phyloP scores from a whole-genome alignment of 1,140 invertebrate genomes.

The Phymorhynchus buccinoides region DNA sequence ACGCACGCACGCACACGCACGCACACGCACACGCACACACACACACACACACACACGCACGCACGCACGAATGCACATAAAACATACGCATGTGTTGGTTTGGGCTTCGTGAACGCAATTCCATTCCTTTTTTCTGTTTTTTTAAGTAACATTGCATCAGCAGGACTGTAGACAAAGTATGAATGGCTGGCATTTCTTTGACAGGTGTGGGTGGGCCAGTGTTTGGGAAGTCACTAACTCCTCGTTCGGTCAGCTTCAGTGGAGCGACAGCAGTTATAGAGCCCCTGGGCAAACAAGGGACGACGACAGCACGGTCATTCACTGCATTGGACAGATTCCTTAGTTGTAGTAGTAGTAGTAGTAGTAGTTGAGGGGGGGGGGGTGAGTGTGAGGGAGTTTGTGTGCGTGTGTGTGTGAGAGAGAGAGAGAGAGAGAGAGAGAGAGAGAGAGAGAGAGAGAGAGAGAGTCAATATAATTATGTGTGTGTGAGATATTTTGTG shows the following conservation, averaged over 20 bases:
- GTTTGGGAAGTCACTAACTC: background rate
- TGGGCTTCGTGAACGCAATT: too few relatives aligned
- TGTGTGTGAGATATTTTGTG: too few relatives aligned
- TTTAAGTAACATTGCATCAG: too few relatives aligned
- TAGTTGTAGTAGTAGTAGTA: background rate
- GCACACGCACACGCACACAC: background rate
- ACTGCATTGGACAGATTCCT: background rate
- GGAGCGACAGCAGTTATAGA: background rate
- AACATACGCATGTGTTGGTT: too few relatives aligned
- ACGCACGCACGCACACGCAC: slow-evolving; percentile 20
- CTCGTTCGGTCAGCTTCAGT: background rate
- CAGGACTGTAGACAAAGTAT: too few relatives aligned
- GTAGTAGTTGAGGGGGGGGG: background rate
- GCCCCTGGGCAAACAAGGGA: too few relatives aligned
- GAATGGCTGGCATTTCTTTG: too few relatives aligned
- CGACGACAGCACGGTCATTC: too few relatives aligned
- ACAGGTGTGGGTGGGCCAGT: background rate
- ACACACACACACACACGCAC: background rate
- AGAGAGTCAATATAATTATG: background rate
- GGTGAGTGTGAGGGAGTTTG: background rate
- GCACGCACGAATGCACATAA: too few relatives aligned
- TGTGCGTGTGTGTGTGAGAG: slow-evolving; percentile 15
- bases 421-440: slow-evolving; percentile 21
- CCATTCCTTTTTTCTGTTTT: too few relatives aligned
- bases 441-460: slow-evolving; percentile 11